Evolutionary conservation across 2,113 vertebrate species (phyloP), one percentile per base, ranked within the genome.

Genomic region (Sylvietta virens): DNA sequence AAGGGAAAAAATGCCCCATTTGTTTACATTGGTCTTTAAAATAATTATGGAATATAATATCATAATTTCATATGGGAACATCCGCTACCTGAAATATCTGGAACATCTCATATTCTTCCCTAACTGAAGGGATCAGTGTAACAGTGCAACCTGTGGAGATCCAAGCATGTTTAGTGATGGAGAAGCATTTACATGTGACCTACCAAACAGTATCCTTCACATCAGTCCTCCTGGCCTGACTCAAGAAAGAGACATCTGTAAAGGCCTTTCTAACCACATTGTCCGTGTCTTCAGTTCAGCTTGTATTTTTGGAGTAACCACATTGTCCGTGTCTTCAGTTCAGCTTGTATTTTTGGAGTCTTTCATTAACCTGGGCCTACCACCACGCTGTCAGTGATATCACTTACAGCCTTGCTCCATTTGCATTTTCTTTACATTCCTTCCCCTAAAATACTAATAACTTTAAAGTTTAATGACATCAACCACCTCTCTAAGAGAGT

Each of bases 321-420:
- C 30, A 26, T 2, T 45, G 10, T 28, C 24, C 40, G 1, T 30
- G 22, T 66, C 26, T 84, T 66, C 50, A 57, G 15, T 18, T 91
- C 60, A 44, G 7, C 26, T 27, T 53, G 31, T 35, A 31, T 12
- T 74, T 85, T 31, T 88, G 56, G 40, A 81, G 12, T 21, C 15
- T 44, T 78, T 54, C 0, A 0, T 71, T 81, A 37, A 13, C 3
- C 0, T 11, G 28, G n/a, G 10, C 20, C 26, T 50, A 16, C 17
- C 40, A 57, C 19, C 37, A 15, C 45, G 39, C n/a, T 28, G 17
- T 14, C 39, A 66, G 20, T 45, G 48, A 42, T 31, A 23, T 3
- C 16, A 19, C 10, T 35, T 15, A n/a, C 21, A 82, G 11, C 15
- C 65, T 60, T 8, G 6, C 21, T 3, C 44, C 18, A n/a, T 56